Evolutionary conservation across 2,888 invertebrate genomes (phyloP), one percentile per base, ranked within the genome.

Genomic region (Polyploca ridens): DNA sequence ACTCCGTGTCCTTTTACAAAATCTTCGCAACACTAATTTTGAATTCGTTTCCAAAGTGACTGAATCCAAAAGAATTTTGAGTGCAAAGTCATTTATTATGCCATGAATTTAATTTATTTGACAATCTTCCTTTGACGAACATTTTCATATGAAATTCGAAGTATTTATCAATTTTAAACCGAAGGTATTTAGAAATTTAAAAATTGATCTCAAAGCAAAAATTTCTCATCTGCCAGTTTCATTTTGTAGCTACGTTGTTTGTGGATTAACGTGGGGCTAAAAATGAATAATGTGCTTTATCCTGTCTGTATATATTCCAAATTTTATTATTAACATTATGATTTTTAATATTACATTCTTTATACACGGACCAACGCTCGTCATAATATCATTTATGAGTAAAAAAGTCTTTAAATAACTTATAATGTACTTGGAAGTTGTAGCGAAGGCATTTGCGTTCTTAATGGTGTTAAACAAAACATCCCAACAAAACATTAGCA

Each of bases 31-130:
- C 46, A n/a, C 14, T 3, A 46, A n/a, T n/a, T 46, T 46, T 46
- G 5, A 5, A 46, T 46, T 46, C n/a, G n/a, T n/a, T 46, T 44
- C 3, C 46, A n/a, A 46, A n/a, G n/a, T 46, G 5, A n/a, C n/a
- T 41, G 41, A 44, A 10, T 41, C 41, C 41, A 1, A n/a, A 46
- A 46, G 3, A n/a, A n/a, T 46, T n/a, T 6, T 46, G 7, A 44
- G 44, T 5, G 44, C 4, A n/a, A n/a, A n/a, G 6, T 5, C n/a
- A 46, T 14, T 46, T 46, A 46, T 46, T n/a, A 10, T 14, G 0
- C 5, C 46, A 46, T 46, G n/a, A 46, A 46, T 46, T n/a, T 46
- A n/a, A 46, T n/a, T n/a, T 46, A 46, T 46, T 46, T 46, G 46
- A 46, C 46, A 13, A 0, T 27, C 41, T 13, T 13, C 13, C 41